Evolutionary conservation across 2,888 invertebrate species (phyloP), one percentile per base, ranked within the genome.

Genomic region (Hirtodrosophila duncani): DNA sequence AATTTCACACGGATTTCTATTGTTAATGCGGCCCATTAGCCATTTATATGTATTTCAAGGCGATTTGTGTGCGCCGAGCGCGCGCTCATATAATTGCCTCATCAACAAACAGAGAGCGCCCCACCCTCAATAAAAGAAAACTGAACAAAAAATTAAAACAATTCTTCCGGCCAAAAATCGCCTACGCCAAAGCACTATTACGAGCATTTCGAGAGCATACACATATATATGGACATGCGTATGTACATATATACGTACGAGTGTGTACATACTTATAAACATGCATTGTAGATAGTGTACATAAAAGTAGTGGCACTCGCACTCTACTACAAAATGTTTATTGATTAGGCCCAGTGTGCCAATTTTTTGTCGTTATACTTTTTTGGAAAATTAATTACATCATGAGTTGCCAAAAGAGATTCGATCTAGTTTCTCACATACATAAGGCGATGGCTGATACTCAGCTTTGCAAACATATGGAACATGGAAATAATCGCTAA

Each of bases 341-440:
- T 71, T 80, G 80, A 77, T 80, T 80, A 64, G 61, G 65, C 53
- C 62, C 33, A 55, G 77, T 77, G 72, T 68, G 78, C 78, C 80
- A 80, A 77, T 71, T 80, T 60, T 59, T 30, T 33, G 43, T 26
- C 21, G 14, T 41, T 46, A 29, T 30, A 30, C n/a, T 61, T 51
- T 63, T 58, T 56, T 49, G n/a, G 38, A 36, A 67, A 67, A 67
- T 77, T 77, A 80, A 80, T 80, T 77, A 64, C 68, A 77, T 71
- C 68, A 65, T 64, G 72, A 60, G 62, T 72, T 77, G 81, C 71
- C 78, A 75, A 75, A 67, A 71, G 56, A 55, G 34, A 16, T 29
- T 39, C 13, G 5, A 10, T 33, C 10, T 26, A 10, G 27, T 18
- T n/a, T 3, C 8, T 21, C 33, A n/a, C n/a, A n/a, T n/a, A n/a